phyloP scores from a whole-genome alignment of 1,140 invertebrate genomes.

The Drosophila parvula region DNA sequence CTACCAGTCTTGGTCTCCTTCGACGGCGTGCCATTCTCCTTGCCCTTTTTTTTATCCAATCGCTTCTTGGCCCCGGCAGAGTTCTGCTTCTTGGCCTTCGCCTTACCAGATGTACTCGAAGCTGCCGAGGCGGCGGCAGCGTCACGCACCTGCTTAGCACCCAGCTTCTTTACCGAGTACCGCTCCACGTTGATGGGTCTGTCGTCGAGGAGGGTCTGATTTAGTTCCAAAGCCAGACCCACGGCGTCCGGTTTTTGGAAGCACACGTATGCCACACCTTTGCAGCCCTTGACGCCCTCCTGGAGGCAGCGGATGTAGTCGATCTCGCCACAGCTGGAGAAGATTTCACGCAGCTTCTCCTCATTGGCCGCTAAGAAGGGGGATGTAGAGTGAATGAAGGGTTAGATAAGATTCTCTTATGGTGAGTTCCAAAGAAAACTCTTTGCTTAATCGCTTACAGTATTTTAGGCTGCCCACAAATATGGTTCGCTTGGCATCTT shows the following conservation, averaged over 20 bases:
- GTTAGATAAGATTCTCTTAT: background rate
- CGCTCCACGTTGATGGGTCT: slow-evolving; percentile 79
- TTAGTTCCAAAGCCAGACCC: slow-evolving; percentile 76
- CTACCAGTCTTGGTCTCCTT: slow-evolving; percentile 3
- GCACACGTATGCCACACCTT: slow-evolving; percentile 79
- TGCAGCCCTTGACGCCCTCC: slow-evolving; percentile 75
- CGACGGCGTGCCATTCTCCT: slow-evolving; percentile 42
- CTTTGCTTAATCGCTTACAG: slow-evolving; percentile 61
- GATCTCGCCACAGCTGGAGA: slow-evolving; percentile 80
- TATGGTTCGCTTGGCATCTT: slow-evolving; percentile 86
- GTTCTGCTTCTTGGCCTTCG: slow-evolving; percentile 50
- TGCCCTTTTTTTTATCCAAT: slow-evolving; percentile 54
- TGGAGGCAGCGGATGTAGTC: slow-evolving; percentile 79
- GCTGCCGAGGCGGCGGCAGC: slow-evolving; percentile 34
- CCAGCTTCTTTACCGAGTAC: slow-evolving; percentile 71
- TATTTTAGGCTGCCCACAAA: slow-evolving; percentile 90
- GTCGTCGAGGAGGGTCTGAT: slow-evolving; percentile 74
- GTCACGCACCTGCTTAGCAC: slow-evolving; percentile 69
- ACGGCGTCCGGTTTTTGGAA: slow-evolving; percentile 76
- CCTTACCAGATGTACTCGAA: slow-evolving; percentile 21
- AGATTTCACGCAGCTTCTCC: slow-evolving; percentile 73
- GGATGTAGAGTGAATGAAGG: background rate
- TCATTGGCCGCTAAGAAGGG: slow-evolving; percentile 67
- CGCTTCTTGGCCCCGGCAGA: slow-evolving; percentile 51
- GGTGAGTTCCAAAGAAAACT: background rate